These are phyloP conservation scores for Hydrotaea diabolus DNA, from an alignment of 2,888 invertebrate species.

Conservation along the genomic window DNA sequence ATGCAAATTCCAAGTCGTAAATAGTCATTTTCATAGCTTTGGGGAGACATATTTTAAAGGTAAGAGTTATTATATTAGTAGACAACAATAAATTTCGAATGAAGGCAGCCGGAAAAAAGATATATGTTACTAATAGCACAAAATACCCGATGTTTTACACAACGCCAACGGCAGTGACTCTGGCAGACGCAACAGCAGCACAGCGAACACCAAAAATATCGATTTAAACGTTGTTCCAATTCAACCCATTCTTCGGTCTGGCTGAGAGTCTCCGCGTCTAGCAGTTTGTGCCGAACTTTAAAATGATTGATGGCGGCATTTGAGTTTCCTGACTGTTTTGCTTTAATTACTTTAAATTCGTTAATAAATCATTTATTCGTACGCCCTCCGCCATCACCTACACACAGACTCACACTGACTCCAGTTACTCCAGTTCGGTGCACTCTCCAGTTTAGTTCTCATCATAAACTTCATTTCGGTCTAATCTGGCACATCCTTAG, in stretches of 20 bases:
- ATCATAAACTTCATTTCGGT: slow-evolving; percentile 2
- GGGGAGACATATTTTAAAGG: slow-evolving; percentile 34
- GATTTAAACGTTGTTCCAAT: slow-evolving; percentile 13
- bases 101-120: slow-evolving; percentile 6
- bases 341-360: slow-evolving; percentile 15
- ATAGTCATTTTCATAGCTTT: slow-evolving; percentile 12
- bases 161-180: too few species aligned
- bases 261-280: not conserved
- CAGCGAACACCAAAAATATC: not conserved
- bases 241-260: not conserved
- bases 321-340: not conserved
- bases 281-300: too few species aligned
- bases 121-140: slow-evolving; percentile 28
- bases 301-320: slow-evolving; percentile 20
- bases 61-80: slow-evolving; percentile 35
- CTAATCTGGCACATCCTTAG: not conserved
- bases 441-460: not conserved
- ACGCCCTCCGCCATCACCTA: too few species aligned
- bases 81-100: slow-evolving; percentile 29
- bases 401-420: too few species aligned
- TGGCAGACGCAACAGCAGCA: not conserved
- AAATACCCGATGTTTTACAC: too few species aligned
- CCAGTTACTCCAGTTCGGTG: too few species aligned
- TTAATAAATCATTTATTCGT: slow-evolving; percentile 31
- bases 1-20: not conserved